Percentiles rank a stretch among this genome's conserved stretches.
These are phyloP conservation scores for Phainopepla nitens DNA, from an alignment of 2,113 vertebrate species.

Conservation along the genomic window DNA sequence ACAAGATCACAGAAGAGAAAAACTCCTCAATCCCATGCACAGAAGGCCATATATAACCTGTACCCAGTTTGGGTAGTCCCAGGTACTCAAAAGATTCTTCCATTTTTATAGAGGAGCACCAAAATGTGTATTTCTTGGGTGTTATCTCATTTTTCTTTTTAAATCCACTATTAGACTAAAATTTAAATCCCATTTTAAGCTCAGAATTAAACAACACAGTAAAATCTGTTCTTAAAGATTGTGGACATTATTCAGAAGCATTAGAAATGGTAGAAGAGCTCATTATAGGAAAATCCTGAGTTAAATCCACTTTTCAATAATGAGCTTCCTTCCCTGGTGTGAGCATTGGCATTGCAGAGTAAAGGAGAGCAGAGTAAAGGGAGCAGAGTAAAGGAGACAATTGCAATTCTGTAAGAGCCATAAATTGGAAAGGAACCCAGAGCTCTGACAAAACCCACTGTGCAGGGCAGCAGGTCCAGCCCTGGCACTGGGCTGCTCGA, in stretches of 20 bases:
- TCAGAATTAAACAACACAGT: background rate
- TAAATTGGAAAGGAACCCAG: background rate
- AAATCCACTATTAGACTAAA: background rate
- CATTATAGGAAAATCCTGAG: background rate
- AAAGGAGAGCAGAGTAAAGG: background rate
- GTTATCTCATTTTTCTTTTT: background rate
- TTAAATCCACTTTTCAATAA: background rate
- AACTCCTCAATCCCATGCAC: background rate
- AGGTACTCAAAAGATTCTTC: background rate
- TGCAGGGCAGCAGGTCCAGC: background rate
- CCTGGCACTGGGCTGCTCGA: background rate
- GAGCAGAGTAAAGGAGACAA: background rate
- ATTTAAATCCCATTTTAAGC: background rate
- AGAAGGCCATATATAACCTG: background rate
- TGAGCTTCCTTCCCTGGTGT: background rate
- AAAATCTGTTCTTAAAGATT: background rate
- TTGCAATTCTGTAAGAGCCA: background rate
- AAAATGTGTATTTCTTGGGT: background rate
- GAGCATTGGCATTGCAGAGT: background rate
- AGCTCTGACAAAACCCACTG: background rate
- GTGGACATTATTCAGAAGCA: background rate
- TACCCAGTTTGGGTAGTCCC: background rate
- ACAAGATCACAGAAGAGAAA: background rate
- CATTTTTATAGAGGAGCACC: background rate
- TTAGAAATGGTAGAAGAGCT: background rate